These are phyloP conservation scores for Leptarthrus brevirostris DNA, from an alignment of 2,888 invertebrate genomes.

Conservation along the genomic window DNA sequence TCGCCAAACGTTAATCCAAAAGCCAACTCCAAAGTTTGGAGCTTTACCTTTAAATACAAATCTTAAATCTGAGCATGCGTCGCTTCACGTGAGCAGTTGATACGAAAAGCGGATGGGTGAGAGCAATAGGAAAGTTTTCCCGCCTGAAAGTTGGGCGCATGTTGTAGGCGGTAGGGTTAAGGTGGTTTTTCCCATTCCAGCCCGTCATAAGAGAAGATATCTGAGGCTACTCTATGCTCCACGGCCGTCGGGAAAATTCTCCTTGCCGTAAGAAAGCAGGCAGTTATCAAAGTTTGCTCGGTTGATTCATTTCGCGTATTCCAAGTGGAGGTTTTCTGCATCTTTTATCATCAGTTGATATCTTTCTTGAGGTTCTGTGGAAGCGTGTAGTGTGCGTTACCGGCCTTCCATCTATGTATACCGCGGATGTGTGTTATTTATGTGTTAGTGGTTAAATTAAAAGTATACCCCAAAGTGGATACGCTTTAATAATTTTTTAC, in stretches of 20 bases:
- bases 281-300: slow-evolving; percentile 43
- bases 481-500: slow-evolving; percentile 15
- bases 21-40: background rate
- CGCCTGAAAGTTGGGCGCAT: slow-evolving; percentile 34
- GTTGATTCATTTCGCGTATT: slow-evolving; percentile 39
- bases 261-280: slow-evolving; percentile 28
- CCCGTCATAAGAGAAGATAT: slow-evolving; percentile 21
- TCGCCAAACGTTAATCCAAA: background rate
- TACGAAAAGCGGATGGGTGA: slow-evolving; percentile 21
- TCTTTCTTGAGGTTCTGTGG: slow-evolving; percentile 31
- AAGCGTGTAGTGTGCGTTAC: slow-evolving; percentile 32
- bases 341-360: slow-evolving; percentile 3
- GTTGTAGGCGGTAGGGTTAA: slow-evolving; percentile 35
- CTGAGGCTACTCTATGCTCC: slow-evolving; percentile 41
- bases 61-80: slow-evolving; percentile 18
- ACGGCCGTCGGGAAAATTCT: slow-evolving; percentile 42
- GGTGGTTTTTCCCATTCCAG: slow-evolving; percentile 31
- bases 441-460: background rate
- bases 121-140: slow-evolving; percentile 27
- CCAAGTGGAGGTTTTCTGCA: background rate
- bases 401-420: background rate
- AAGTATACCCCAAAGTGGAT: slow-evolving; percentile 3
- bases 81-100: background rate
- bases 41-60: slow-evolving; percentile 24
- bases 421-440: background rate